Percentiles rank a stretch among this genome's conserved stretches.
These are phyloP conservation scores for Rhinophrynus dorsalis DNA, from an alignment of 2,797 vertebrate species.

Conservation along the genomic window DNA sequence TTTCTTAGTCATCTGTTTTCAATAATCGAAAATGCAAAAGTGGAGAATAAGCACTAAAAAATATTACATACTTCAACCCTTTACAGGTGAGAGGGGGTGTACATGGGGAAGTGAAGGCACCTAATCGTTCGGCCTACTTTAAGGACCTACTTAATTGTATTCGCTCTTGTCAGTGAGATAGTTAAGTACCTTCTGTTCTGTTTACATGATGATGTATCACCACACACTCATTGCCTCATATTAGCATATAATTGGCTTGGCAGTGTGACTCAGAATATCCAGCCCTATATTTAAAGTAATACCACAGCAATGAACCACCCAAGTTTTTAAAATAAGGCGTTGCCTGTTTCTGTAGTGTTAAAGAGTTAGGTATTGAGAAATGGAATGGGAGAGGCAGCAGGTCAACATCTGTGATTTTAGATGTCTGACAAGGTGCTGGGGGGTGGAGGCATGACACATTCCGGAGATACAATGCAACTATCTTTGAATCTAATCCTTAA, in stretches of 20 bases:
- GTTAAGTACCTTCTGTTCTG: neutral
- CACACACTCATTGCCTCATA: neutral
- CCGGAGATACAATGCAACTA: no score
- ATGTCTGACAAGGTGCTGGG: no score
- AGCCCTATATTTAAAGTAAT: conserved; percentile 56
- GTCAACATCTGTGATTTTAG: conserved; percentile 58
- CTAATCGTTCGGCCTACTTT: no score
- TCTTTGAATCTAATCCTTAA: no score
- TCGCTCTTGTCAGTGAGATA: neutral
- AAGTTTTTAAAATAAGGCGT: conserved; percentile 66
- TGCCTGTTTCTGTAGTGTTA: conserved; percentile 58
- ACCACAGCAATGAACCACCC: conserved; percentile 61
- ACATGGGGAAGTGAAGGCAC: no score
- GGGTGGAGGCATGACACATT: no score
- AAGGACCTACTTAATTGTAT: no score
- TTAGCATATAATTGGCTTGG: conserved; percentile 26
- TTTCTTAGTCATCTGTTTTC: no score
- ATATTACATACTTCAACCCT: no score
- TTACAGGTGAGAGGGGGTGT: no score
- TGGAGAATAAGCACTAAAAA: no score
- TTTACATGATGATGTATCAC: neutral
- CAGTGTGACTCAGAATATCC: conserved; percentile 23
- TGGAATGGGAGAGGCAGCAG: conserved; percentile 54
- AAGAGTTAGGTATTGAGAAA: conserved; percentile 62
- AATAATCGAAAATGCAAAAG: no score